Conservation (phyloP, 35 echinoderm and acorn worm genomes). For the Chiridota heheva region DNA sequence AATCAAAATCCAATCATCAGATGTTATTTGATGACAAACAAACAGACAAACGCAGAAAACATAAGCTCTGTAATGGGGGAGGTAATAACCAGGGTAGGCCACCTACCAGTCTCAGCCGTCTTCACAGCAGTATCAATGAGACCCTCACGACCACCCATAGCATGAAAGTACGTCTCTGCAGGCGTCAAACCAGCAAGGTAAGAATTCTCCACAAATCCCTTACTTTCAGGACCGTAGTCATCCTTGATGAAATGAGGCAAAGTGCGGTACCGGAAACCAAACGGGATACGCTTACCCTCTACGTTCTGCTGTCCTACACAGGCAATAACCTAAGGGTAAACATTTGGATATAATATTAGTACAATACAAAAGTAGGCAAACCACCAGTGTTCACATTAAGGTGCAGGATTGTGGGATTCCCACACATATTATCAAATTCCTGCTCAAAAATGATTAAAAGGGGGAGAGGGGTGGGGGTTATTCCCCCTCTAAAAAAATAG, state of each 20-base stretch:
- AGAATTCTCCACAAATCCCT: slow-evolving; percentile 97
- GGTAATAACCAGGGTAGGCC: too few relatives aligned
- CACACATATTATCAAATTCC: too few relatives aligned
- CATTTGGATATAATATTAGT: neutral
- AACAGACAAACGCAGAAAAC: neutral
- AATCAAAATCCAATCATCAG: neutral
- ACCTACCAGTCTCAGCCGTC: slow-evolving; percentile 97
- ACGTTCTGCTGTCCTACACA: slow-evolving; percentile 99
- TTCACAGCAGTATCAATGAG: slow-evolving; percentile 99
- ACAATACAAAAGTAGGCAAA: neutral
- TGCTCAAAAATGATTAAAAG: too few relatives aligned
- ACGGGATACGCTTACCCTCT: slow-evolving; percentile 98
- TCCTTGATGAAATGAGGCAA: slow-evolving; percentile 99
- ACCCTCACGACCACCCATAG: slow-evolving; percentile 97
- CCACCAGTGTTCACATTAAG: too few relatives aligned
- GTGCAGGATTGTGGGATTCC: too few relatives aligned
- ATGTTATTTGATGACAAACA: neutral
- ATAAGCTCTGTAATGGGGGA: neutral
- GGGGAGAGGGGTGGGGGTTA: neutral
- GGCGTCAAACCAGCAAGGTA: slow-evolving; percentile 98
- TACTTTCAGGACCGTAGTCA: slow-evolving; percentile 97
- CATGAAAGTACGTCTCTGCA: slow-evolving; percentile 98
- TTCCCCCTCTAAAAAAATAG: neutral
- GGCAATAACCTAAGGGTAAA: slow-evolving; percentile 78
- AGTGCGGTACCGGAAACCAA: slow-evolving; percentile 95